Evolutionary conservation across 1,140 invertebrate species (phyloP), one percentile per base, ranked within the genome.

Genomic region (Ganaspis sp.): DNA sequence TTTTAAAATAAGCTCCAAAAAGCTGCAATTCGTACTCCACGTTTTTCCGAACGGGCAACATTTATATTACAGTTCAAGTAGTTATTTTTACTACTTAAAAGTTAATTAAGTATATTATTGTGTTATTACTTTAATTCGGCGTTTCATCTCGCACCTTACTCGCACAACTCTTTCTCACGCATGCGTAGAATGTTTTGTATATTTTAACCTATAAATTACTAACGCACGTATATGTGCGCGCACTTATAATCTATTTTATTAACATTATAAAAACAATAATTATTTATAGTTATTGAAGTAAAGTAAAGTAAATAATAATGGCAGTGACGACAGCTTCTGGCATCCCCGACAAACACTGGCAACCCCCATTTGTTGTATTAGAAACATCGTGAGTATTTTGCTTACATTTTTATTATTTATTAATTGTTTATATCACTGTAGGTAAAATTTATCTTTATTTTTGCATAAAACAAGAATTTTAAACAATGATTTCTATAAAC

Each of bases 281-380:
- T 34, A 34, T 34, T 34, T 2, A 2, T 34, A 3, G 29, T 34
- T 34, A n/a, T n/a, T n/a, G n/a, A n/a, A 34, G 29, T 34, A 6
- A 3, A 3, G 6, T 34, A 3, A 34, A 34, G 6, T 17, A 73
- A 38, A 58, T 23, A 73, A 37, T 58, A 26, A 90, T 90, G 87
- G 81, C 86, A 5, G 71, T 90, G 40, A 70, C 85, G 45, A 89
- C 86, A 80, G 89, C 87, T 72, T 88, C 93, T 71, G 95, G 95
- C 38, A 95, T 97, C 79, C 96, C 96, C 1, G 96, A 97, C 86
- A 96, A 95, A 91, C 94, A 95, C 73, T 97, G 96, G 96, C 95
- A 96, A 87, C 96, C 96, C 42, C 95, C 95, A n/a, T 94, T 95
- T 87, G 95, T 95, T 15, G 92, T 94, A 9, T 86, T 97, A 69